phyloP scores from a whole-genome alignment of 1,140 invertebrate species.

The Drosophila orosa region DNA sequence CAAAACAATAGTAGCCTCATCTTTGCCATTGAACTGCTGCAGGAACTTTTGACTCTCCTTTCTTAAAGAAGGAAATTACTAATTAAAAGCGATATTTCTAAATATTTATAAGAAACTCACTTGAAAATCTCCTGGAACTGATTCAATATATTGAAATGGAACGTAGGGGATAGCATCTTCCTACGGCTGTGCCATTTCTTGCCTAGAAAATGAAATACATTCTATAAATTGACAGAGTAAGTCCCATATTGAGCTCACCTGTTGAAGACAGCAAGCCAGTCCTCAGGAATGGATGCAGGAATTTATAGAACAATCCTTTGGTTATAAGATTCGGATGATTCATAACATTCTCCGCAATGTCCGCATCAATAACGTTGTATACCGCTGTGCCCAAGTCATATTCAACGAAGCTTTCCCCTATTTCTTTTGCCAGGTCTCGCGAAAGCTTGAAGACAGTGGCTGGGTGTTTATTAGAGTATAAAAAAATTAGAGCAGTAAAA shows the following conservation, averaged over 20 bases:
- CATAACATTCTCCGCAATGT: slow-evolving; percentile 55
- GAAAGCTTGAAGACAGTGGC: slow-evolving; percentile 43
- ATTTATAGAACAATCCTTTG: slow-evolving; percentile 82
- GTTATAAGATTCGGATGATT: slow-evolving; percentile 60
- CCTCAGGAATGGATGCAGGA: slow-evolving; percentile 88
- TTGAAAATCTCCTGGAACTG: slow-evolving; percentile 90
- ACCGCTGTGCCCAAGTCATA: slow-evolving; percentile 47
- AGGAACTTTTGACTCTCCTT: slow-evolving; percentile 83
- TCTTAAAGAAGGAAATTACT: slow-evolving; percentile 23
- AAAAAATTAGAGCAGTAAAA: background rate
- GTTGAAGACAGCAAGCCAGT: slow-evolving; percentile 87
- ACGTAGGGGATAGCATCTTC: slow-evolving; percentile 93
- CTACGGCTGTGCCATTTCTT: slow-evolving; percentile 91
- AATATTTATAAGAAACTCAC: slow-evolving; percentile 78
- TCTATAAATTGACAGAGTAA: background rate
- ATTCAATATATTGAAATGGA: slow-evolving; percentile 94
- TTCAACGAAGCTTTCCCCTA: slow-evolving; percentile 53
- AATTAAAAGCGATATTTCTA: rapidly evolving
- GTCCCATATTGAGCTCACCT: slow-evolving; percentile 81
- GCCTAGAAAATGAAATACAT: slow-evolving; percentile 14
- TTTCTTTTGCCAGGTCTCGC: slow-evolving; percentile 15
- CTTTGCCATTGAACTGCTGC: slow-evolving; percentile 35
- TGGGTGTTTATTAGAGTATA: slow-evolving; percentile 1
- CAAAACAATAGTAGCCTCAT: slow-evolving; percentile 34
- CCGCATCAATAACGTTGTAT: slow-evolving; percentile 65